These are phyloP conservation scores for Trissoscelio sp. DNA, from an alignment of 2,888 invertebrate species.

Conservation along the genomic window DNA sequence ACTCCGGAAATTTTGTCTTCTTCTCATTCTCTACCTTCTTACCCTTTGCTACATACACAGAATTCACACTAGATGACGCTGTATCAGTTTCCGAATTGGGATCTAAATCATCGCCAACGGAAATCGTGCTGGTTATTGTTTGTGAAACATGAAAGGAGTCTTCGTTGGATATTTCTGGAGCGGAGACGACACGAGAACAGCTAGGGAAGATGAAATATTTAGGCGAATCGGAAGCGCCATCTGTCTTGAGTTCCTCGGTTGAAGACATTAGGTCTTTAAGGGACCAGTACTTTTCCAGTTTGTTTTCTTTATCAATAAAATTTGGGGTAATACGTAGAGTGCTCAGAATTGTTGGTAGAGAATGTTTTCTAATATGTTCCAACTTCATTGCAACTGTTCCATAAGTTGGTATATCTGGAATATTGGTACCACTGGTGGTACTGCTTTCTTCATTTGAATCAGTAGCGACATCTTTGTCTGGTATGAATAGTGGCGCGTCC, in stretches of 20 bases:
- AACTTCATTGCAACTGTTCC: slow-evolving; percentile 71
- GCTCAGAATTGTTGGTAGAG: slow-evolving; percentile 75
- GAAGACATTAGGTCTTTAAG: slow-evolving; percentile 76
- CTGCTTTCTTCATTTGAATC: slow-evolving; percentile 70
- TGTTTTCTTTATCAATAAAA: slow-evolving; percentile 73
- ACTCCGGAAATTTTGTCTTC: slow-evolving; percentile 74
- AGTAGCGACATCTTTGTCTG: slow-evolving; percentile 70
- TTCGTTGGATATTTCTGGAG: slow-evolving; percentile 75
- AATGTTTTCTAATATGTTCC: slow-evolving; percentile 75
- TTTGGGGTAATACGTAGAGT: slow-evolving; percentile 71
- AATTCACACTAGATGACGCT: slow-evolving; percentile 61
- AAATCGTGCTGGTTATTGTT: slow-evolving; percentile 74
- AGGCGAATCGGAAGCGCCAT: slow-evolving; percentile 63
- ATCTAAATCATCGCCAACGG: slow-evolving; percentile 70
- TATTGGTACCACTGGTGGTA: slow-evolving; percentile 57
- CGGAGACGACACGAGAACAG: slow-evolving; percentile 75
- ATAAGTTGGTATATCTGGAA: slow-evolving; percentile 62
- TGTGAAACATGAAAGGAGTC: slow-evolving; percentile 71
- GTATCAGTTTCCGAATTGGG: slow-evolving; percentile 54
- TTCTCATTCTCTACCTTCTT: slow-evolving; percentile 22
- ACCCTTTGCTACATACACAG: slow-evolving; percentile 55
- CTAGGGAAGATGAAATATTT: slow-evolving; percentile 76
- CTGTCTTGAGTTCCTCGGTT: slow-evolving; percentile 70
- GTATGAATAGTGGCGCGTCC: slow-evolving; percentile 76
- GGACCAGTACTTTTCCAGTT: slow-evolving; percentile 79